phyloP scores from a whole-genome alignment of 2,888 invertebrate species.

The Drosophila algonquin region DNA sequence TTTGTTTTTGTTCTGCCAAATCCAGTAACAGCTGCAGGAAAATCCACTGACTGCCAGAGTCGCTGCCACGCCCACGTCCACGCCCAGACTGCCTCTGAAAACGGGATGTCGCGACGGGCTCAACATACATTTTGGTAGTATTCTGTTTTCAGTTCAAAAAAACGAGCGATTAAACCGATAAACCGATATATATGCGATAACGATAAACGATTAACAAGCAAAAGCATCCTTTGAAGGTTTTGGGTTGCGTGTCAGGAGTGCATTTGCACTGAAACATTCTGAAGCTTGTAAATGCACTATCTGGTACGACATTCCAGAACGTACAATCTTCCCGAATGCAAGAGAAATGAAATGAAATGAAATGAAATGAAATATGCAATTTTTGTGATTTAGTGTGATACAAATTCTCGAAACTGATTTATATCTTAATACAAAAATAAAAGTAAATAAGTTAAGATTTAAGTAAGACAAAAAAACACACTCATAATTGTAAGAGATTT shows the following conservation, averaged over 20 bases:
- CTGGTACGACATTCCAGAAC: slow-evolving; percentile 98
- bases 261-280: slow-evolving; percentile 92
- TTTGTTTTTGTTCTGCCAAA: slow-evolving; percentile 8
- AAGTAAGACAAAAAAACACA: slow-evolving; percentile 39
- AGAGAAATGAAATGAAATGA: slow-evolving; percentile 55
- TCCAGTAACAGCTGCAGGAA: slow-evolving; percentile 21
- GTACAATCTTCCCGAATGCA: slow-evolving; percentile 84
- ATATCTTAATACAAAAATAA: slow-evolving; percentile 1
- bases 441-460: slow-evolving; percentile 22
- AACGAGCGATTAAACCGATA: slow-evolving; percentile 4
- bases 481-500: slow-evolving; percentile 19
- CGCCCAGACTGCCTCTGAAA: neutral
- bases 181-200: neutral
- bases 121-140: slow-evolving; percentile 19
- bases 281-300: slow-evolving; percentile 99
- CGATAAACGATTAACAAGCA: slow-evolving; percentile 7
- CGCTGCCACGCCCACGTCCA: slow-evolving; percentile 3
- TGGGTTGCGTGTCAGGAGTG: slow-evolving; percentile 99
- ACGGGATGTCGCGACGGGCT: slow-evolving; percentile 23
- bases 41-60: slow-evolving; percentile 19
- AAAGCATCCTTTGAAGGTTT: slow-evolving; percentile 84
- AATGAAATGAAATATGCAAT: slow-evolving; percentile 78
- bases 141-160: slow-evolving; percentile 24
- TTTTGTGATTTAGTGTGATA: slow-evolving; percentile 72
- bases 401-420: slow-evolving; percentile 34